Percentiles rank a stretch among this genome's conserved stretches.
These are phyloP conservation scores for Anolis carolinensis DNA, from an alignment of 2,113 vertebrate genomes.

Conservation along the genomic window DNA sequence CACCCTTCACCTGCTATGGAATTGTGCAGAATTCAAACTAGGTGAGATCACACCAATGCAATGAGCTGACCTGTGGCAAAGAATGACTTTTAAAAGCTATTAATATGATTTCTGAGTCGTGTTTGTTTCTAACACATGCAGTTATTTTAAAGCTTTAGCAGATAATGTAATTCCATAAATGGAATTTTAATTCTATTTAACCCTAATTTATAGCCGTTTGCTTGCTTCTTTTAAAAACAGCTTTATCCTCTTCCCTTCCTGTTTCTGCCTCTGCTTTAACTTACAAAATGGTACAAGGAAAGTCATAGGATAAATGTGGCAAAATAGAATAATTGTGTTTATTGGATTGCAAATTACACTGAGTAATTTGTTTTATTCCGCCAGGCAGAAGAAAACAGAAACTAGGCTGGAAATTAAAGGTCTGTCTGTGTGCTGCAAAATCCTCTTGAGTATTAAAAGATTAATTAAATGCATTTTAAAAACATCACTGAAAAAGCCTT, in stretches of 20 bases:
- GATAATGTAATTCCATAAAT: slow-evolving; percentile 28
- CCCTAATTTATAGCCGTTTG: slow-evolving; percentile 11
- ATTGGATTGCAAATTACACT: slow-evolving; percentile 53
- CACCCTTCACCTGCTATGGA: neutral
- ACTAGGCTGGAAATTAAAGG: slow-evolving; percentile 53
- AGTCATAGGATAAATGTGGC: slow-evolving; percentile 40
- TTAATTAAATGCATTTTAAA: slow-evolving; percentile 44
- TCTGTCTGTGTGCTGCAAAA: slow-evolving; percentile 35
- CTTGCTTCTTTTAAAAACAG: slow-evolving; percentile 40
- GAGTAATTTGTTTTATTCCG: slow-evolving; percentile 54
- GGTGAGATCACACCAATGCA: neutral
- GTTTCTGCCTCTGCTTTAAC: slow-evolving; percentile 36
- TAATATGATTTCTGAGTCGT: neutral
- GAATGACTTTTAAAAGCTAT: neutral
- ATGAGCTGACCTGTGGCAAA: neutral
- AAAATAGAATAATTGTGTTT: slow-evolving; percentile 53
- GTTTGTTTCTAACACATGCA: slow-evolving; percentile 3
- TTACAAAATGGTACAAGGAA: slow-evolving; percentile 44
- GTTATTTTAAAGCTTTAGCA: neutral
- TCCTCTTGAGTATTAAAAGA: slow-evolving; percentile 44
- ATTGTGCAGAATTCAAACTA: neutral
- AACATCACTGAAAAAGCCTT: slow-evolving; percentile 54
- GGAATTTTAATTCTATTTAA: slow-evolving; percentile 43
- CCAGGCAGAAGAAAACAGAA: slow-evolving; percentile 37
- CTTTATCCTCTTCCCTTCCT: slow-evolving; percentile 31